A percentile compares a stretch with the other conserved stretches of the same genome.
Evolutionary conservation across 2,797 vertebrate species (phyloP).

Genomic region (Lagocephalus sceleratus): DNA sequence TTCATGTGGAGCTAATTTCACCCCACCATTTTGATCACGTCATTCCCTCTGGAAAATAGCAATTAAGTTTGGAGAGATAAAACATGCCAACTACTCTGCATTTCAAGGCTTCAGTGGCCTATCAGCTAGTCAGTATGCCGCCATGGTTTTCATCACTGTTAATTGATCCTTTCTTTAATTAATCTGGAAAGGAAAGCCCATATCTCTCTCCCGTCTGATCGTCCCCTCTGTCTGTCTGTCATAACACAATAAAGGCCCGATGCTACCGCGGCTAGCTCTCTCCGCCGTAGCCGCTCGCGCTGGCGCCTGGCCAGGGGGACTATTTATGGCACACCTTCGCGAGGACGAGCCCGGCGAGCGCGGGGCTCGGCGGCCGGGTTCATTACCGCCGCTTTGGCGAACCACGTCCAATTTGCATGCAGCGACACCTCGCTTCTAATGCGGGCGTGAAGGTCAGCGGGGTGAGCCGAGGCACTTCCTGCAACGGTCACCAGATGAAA

Average conservation of each 20-base stretch:
- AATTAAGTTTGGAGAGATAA: constrained; percentile 84
- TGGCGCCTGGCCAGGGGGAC: constrained; percentile 70
- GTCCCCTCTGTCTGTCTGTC: constrained; percentile 77
- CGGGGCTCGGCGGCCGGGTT: constrained; percentile 67
- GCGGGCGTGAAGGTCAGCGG: constrained; percentile 71
- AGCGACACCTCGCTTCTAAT: constrained; percentile 69
- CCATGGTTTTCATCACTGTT: constrained; percentile 80
- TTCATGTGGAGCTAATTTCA: constrained; percentile 74
- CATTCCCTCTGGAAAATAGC: constrained; percentile 82
- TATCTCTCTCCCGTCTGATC: constrained; percentile 76
- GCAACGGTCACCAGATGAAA: constrained; percentile 45
- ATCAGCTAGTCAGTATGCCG: constrained; percentile 77
- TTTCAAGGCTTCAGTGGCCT: constrained; percentile 82
- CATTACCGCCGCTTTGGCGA: constrained; percentile 66
- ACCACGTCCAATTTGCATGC: constrained; percentile 73
- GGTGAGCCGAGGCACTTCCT: constrained; percentile 56
- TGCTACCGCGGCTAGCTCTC: constrained; percentile 59
- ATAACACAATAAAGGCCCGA: constrained; percentile 73
- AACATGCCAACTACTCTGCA: constrained; percentile 80
- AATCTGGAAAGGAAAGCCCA: constrained; percentile 80
- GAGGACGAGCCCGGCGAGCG: constrained; percentile 48
- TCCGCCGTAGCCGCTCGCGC: constrained; percentile 57
- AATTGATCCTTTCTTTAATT: constrained; percentile 87
- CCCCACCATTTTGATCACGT: constrained; percentile 76
- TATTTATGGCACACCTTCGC: constrained; percentile 71